Evolutionary conservation across 92 coral and sea anemone species (phyloP).

Genomic region (Phenganax subtilis): DNA sequence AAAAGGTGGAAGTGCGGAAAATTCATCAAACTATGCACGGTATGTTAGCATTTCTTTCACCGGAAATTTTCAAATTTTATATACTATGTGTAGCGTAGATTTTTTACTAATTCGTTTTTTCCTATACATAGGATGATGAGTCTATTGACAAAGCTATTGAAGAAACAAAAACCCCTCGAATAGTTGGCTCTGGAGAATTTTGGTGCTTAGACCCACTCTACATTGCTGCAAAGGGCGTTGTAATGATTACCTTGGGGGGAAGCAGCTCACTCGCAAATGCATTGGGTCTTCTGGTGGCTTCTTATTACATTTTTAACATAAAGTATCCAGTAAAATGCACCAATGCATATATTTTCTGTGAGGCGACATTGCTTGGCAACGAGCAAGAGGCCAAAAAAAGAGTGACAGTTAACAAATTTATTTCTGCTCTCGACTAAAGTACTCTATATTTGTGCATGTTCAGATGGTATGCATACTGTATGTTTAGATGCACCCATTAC

Average conservation of each 20-base stretch:
- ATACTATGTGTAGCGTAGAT: neutral
- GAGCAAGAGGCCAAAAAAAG: slow-evolving; percentile 16
- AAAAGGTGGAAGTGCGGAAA: slow-evolving; percentile 26
- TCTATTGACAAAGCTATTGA: slow-evolving; percentile 8
- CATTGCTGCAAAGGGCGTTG: slow-evolving; percentile 32
- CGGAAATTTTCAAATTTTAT: neutral
- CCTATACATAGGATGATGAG: slow-evolving; percentile 25
- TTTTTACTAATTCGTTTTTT: slow-evolving; percentile 12
- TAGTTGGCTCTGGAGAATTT: slow-evolving; percentile 31
- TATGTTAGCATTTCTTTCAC: slow-evolving; percentile 11
- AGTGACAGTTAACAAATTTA: slow-evolving; percentile 2
- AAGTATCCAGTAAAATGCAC: neutral
- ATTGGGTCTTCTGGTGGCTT: slow-evolving; percentile 26
- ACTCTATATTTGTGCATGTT: slow-evolving; percentile 5
- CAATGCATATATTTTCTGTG: slow-evolving; percentile 31
- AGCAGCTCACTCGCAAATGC: slow-evolving; percentile 29
- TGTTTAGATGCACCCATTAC: too few species aligned
- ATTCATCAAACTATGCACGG: slow-evolving; percentile 35
- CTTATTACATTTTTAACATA: slow-evolving; percentile 26
- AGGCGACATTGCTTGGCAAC: slow-evolving; percentile 5
- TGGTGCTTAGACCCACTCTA: slow-evolving; percentile 18
- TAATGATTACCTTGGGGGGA: neutral
- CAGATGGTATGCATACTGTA: neutral
- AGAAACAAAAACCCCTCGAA: slow-evolving; percentile 25
- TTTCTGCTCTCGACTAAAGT: neutral